Base-by-base conservation (phyloP, 2,797 vertebrate species). In the Pempheris klunzingeri region DNA sequence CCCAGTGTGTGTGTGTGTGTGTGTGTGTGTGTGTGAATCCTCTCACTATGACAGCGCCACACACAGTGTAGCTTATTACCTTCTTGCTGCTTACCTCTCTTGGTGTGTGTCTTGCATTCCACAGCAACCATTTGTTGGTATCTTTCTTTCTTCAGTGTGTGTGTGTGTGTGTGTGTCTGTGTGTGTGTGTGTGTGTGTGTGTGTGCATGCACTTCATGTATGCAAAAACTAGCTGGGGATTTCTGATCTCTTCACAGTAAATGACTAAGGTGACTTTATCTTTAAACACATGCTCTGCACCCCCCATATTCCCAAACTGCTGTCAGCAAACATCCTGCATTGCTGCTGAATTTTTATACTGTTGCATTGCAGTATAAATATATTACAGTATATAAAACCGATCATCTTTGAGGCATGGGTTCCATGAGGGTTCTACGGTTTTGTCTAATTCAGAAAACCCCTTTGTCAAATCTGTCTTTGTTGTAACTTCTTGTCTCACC, bases 61-160 rank as follows among this genome's bases (percentile, higher is more conserved):
- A 86, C 87, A 88, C 36, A 7, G 87, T 53, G 81, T 80, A 62
- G 54, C 74, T 75, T 74, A 85, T 85, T 81, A 73, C 80, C 47
- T 82, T 61, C 59, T 54, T 49, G 58, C 62, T 66, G 47, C 64
- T 60, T 63, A 71, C 54, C 58, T 67, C 71, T 75, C 49, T 36
- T 15, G 28, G 83, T 62, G 77, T 77, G 78, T 50, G 52, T 77
- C 22, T 44, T 64, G 22, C 58, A 66, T 63, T 62, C 70, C 38
- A 77, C 57, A 73, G 39, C 10, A 22, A 58, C 34, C 77, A 17
- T 74, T 70, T 67, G 41, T 55, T 39, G 15, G 14, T 46, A 43
- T 53, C 63, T 34, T 47, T 79, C 28, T 52, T 69, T 65, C 10
- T 50, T 44, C 17, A 46, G 44, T 52, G 17, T 71, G 44, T 65